Percentiles rank a stretch among this genome's conserved stretches.
Conservation (phyloP, 2,888 invertebrate species). For the Pollenia angustigena region DNA sequence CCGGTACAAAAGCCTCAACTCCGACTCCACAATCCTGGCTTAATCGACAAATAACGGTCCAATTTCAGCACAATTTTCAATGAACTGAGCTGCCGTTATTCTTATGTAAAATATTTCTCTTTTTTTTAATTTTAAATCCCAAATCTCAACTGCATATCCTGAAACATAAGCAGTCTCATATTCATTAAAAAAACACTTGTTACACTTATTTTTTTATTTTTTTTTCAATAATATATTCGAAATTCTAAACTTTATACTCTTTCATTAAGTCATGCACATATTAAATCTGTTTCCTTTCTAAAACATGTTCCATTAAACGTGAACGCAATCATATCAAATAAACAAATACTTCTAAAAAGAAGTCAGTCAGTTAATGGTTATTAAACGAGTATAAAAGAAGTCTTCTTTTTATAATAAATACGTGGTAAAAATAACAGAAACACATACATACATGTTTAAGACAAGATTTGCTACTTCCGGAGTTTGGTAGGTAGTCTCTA, state of each 20-base stretch:
- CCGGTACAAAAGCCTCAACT: no score
- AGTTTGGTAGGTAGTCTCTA: slow-evolving; percentile 43
- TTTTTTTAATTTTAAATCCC: neutral
- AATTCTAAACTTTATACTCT: slow-evolving; percentile 55
- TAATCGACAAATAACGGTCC: no score
- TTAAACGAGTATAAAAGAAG: slow-evolving; percentile 41
- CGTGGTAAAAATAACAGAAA: slow-evolving; percentile 52
- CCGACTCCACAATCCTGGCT: no score
- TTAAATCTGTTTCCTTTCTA: slow-evolving; percentile 65
- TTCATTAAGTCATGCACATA: slow-evolving; percentile 5
- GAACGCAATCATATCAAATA: slow-evolving; percentile 37
- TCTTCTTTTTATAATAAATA: slow-evolving; percentile 30
- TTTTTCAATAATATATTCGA: slow-evolving; percentile 50
- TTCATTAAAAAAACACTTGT: no score
- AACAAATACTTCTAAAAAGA: slow-evolving; percentile 16
- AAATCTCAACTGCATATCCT: no score
- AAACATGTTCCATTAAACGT: slow-evolving; percentile 52
- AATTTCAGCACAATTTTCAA: no score
- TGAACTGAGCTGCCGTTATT: no score
- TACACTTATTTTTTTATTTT: no score
- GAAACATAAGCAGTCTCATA: no score
- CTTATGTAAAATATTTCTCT: no score
- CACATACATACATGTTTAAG: slow-evolving; percentile 52
- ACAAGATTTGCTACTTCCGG: slow-evolving; percentile 72
- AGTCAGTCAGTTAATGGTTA: slow-evolving; percentile 37